A percentile compares a stretch with the other conserved stretches of the same genome.
phyloP scores from a whole-genome alignment of 2,113 vertebrate genomes.

The Cyphomyrus plagiostoma region DNA sequence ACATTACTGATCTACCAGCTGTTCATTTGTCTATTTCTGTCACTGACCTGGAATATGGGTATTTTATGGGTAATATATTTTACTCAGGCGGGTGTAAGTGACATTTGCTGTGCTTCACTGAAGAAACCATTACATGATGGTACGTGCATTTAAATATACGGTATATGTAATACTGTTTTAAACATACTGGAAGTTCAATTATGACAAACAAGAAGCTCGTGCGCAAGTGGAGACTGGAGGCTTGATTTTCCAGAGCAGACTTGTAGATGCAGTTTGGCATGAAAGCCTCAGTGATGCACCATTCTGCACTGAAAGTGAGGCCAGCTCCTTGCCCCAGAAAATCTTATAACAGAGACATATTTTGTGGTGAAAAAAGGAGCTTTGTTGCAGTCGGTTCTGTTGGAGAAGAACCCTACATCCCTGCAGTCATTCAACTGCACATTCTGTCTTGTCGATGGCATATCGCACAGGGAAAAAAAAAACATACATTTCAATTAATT shows the following conservation, averaged over 20 bases:
- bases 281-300: not conserved
- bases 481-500: not conserved
- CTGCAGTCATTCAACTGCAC: not conserved
- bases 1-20: not conserved
- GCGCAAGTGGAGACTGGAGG: not conserved
- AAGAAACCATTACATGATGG: not conserved
- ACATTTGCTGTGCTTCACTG: not conserved
- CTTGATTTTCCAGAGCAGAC: not conserved
- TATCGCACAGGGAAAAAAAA: not conserved
- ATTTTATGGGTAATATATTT: not conserved
- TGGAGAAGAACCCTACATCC: not conserved
- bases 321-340: not conserved
- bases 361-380: not conserved
- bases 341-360: not conserved
- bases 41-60: not conserved
- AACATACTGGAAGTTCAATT: not conserved
- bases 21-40: not conserved
- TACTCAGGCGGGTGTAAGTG: not conserved
- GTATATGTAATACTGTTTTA: not conserved
- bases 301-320: not conserved
- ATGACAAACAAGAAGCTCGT: not conserved
- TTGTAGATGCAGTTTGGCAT: not conserved
- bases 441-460: not conserved
- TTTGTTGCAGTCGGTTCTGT: not conserved
- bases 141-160: not conserved